A percentile compares a stretch with the other conserved stretches of the same genome.
These are phyloP conservation scores for Martes martes DNA, from an alignment of 2,113 vertebrate genomes.

Conservation along the genomic window DNA sequence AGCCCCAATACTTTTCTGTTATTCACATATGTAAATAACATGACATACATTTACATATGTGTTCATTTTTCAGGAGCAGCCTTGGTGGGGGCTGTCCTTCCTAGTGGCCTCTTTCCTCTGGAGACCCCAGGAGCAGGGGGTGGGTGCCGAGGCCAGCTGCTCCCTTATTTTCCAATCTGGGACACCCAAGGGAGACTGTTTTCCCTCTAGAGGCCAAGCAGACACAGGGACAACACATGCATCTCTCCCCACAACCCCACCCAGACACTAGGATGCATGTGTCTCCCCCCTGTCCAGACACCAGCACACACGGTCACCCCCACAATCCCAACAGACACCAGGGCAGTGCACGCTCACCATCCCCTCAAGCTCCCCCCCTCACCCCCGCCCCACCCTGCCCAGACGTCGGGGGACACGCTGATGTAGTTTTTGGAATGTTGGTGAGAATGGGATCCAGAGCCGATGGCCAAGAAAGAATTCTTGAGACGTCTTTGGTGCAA, in stretches of 20 bases:
- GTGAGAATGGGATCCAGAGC: not conserved
- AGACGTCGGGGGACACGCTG: not conserved
- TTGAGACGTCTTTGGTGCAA: not conserved
- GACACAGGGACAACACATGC: fast-evolving
- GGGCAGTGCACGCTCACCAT: too few species aligned
- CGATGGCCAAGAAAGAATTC: not conserved
- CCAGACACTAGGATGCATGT: too few species aligned
- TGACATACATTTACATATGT: fast-evolving
- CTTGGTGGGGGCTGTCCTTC: fast-evolving
- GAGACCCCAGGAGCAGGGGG: fast-evolving
- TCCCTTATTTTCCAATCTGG: not conserved
- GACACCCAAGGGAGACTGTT: not conserved
- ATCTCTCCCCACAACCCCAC: too few species aligned
- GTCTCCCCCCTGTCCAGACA: too few species aligned
- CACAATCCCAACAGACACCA: not conserved
- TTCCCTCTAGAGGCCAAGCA: not conserved
- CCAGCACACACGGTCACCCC: too few species aligned
- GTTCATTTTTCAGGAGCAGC: fast-evolving
- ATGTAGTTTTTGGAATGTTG: not conserved
- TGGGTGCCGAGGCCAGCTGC: not conserved
- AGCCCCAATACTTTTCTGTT: fast-evolving
- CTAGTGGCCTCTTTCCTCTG: not conserved
- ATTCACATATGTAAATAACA: not conserved
- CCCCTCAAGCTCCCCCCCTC: too few species aligned
- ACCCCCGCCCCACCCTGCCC: too few species aligned